Evolutionary conservation across 1,140 invertebrate species (phyloP), one percentile per base, ranked within the genome.

Genomic region (Drosophila tristis): DNA sequence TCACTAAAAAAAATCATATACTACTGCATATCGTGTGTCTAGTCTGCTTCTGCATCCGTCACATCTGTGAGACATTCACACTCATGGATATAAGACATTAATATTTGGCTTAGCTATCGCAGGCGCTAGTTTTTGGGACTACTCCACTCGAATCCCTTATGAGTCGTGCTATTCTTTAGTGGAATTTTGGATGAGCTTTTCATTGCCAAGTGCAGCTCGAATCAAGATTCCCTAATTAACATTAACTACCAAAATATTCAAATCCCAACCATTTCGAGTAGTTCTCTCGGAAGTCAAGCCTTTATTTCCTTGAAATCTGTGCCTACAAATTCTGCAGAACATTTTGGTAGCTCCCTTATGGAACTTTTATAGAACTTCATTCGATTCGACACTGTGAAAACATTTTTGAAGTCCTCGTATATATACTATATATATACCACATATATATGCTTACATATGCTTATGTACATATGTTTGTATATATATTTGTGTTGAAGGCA

Each of bases 1-100:
- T 76, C 64, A 85, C 77, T 77, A 74, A 86, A 86, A 84, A 86
- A 84, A 86, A 86, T 87, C 58, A 86, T 86, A 86, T 81, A 87
- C 82, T 78, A 78, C 51, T 76, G 74, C 64, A 63, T 68, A 51
- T 62, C 61, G 44, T 54, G 72, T 60, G 56, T 71, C 54, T 71
- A 51, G 65, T 51, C 47, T 60, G 39, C 25, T 45, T 48, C 29
- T 26, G 50, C 31, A 42, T 74, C 51, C 47, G 58, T 25, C 64
- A 35, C 59, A 54, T 72, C 44, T 76, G 68, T 67, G 47, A 62
- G 59, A 42, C 54, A 39, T 23, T 54, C 43, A 45, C 58, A 63
- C 77, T 85, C 77, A 73, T 67, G 81, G 49, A 78, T 57, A 78
- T 62, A 74, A 62, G 65, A 80, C 59, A 86, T 78, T 44, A 86